Percentiles rank a stretch among this genome's conserved stretches.
These are phyloP conservation scores for Melanostigma gelatinosum DNA, from an alignment of 2,113 vertebrate species.

Conservation along the genomic window DNA sequence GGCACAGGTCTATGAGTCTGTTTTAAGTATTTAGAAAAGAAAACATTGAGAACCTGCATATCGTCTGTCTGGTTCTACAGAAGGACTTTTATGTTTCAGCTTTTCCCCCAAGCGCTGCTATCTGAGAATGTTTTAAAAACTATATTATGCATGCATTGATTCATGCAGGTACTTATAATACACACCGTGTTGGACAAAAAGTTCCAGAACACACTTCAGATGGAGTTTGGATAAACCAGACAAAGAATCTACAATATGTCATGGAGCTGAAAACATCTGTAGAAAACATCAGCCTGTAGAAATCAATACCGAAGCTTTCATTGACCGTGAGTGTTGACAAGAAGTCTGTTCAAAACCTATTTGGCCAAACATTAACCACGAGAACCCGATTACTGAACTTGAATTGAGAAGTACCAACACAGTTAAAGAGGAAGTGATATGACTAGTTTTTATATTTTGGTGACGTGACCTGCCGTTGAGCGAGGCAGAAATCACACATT, in stretches of 20 bases:
- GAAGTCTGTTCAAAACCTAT: too few species aligned
- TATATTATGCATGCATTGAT: neutral
- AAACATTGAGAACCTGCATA: too few species aligned
- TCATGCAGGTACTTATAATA: neutral
- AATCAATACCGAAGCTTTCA: neutral
- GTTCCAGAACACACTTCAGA: neutral
- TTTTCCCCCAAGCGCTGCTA: neutral
- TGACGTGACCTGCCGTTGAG: too few species aligned
- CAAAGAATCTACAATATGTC: neutral
- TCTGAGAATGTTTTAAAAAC: too few species aligned
- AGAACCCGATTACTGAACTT: neutral
- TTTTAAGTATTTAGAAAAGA: neutral
- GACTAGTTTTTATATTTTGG: too few species aligned
- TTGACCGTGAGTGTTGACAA: neutral
- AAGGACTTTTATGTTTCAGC: neutral
- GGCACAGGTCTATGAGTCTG: neutral
- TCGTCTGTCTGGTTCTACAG: too few species aligned
- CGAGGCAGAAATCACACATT: too few species aligned
- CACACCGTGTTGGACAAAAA: neutral
- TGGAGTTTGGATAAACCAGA: neutral
- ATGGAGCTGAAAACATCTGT: neutral
- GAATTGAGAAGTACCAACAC: neutral
- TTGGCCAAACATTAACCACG: neutral
- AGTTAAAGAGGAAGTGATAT: neutral
- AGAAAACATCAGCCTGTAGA: neutral